Conservation (phyloP, 2,797 vertebrate genomes). For the Aeoliscus strigatus region DNA sequence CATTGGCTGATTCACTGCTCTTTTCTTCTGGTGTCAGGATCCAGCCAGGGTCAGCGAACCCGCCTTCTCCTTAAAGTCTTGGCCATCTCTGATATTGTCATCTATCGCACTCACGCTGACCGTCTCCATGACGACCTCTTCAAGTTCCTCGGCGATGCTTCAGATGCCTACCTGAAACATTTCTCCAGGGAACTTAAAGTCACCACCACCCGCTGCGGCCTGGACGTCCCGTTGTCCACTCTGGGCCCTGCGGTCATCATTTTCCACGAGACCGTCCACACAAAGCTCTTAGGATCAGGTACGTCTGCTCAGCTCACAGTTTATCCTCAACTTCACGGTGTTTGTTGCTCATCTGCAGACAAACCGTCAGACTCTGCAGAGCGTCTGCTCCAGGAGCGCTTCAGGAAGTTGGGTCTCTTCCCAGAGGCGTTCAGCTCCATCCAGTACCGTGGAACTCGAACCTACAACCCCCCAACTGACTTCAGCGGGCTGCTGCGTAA, state of each 20-base stretch:
- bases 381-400: constrained; percentile 94
- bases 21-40: constrained; percentile 61
- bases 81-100: constrained; percentile 94
- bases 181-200: constrained; percentile 96
- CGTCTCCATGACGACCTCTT: constrained; percentile 97
- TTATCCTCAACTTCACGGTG: background rate
- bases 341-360: constrained; percentile 65
- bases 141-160: constrained; percentile 98
- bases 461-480: constrained; percentile 96
- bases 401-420: constrained; percentile 89
- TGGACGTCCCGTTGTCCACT: constrained; percentile 94
- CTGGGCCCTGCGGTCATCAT: constrained; percentile 95
- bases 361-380: constrained; percentile 87
- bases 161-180: constrained; percentile 96
- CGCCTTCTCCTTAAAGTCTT: constrained; percentile 94
- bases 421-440: constrained; percentile 97
- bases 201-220: constrained; percentile 92
- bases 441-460: constrained; percentile 95
- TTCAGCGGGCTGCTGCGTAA: constrained; percentile 89
- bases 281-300: constrained; percentile 95
- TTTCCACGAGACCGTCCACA: constrained; percentile 98
- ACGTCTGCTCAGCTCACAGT: constrained; percentile 22
- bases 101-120: constrained; percentile 96
- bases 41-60: constrained; percentile 93
- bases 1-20: no score